These are phyloP conservation scores for Drosophila lini DNA, from an alignment of 1,140 invertebrate species.

Conservation along the genomic window DNA sequence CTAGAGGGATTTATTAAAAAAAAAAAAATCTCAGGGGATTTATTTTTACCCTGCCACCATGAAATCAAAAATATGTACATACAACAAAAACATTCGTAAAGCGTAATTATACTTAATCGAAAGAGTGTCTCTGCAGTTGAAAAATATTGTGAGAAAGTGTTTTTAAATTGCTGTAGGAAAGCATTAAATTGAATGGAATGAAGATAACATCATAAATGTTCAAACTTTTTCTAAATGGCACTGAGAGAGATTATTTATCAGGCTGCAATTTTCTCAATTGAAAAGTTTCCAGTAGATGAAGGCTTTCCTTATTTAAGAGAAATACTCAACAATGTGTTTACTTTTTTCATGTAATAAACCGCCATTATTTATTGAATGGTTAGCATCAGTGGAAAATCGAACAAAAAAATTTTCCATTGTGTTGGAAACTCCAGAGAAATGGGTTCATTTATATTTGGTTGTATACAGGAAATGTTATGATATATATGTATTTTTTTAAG, in stretches of 20 bases:
- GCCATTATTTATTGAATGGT: conserved; percentile 1
- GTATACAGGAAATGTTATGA: conserved; percentile 1
- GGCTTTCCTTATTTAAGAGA: not conserved
- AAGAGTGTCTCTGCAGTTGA: not conserved
- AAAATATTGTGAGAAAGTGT: conserved; percentile 25
- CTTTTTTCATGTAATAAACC: not conserved
- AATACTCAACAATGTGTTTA: not conserved
- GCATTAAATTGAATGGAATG: conserved; percentile 3
- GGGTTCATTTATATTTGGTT: not conserved
- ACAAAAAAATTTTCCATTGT: conserved; percentile 4
- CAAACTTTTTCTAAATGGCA: not conserved
- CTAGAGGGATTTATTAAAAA: conserved; percentile 13
- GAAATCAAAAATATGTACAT: conserved; percentile 3
- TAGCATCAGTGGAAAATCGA: not conserved
- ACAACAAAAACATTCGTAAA: conserved; percentile 23
- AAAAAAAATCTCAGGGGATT: conserved; percentile 9
- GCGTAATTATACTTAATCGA: conserved; percentile 37
- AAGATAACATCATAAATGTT: conserved; percentile 6
- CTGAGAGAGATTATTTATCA: not conserved
- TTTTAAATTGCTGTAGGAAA: not conserved
- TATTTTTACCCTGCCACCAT: conserved; percentile 13
- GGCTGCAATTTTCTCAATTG: conserved; percentile 1
- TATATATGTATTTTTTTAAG: not conserved
- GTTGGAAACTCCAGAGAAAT: not conserved
- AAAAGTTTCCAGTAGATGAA: not conserved